Evolutionary conservation across 2,797 vertebrate species (phyloP).

Genomic region (Echiichthys vipera): DNA sequence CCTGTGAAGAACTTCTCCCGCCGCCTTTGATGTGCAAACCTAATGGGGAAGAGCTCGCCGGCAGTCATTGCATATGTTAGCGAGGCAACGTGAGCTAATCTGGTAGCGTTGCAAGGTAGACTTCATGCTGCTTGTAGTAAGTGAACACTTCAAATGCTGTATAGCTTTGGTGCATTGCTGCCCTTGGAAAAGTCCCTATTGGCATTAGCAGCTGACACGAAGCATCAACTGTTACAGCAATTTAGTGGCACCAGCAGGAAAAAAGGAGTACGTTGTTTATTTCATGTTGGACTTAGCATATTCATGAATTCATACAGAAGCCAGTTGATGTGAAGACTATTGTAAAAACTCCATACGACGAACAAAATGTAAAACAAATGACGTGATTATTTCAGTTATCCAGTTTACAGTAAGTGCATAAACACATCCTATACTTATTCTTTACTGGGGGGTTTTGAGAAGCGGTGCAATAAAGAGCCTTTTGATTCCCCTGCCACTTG

Average conservation of each 20-base stretch:
- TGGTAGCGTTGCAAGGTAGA: constrained; percentile 76
- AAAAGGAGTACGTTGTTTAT: constrained; percentile 16
- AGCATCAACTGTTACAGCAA: constrained; percentile 49
- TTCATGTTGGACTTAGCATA: constrained; percentile 16
- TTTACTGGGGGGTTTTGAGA: neutral
- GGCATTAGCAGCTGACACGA: constrained; percentile 31
- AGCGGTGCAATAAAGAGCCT: constrained; percentile 27
- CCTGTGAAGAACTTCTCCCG: constrained; percentile 85
- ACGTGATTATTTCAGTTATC: constrained; percentile 5
- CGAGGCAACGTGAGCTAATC: constrained; percentile 76
- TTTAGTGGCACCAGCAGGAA: constrained; percentile 40
- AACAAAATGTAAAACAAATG: constrained; percentile 4
- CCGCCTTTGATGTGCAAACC: constrained; percentile 85
- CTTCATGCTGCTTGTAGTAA: constrained; percentile 68
- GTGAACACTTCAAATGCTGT: constrained; percentile 65
- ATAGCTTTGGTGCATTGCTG: constrained; percentile 60
- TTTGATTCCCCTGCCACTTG: constrained; percentile 31
- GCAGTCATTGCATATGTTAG: constrained; percentile 82
- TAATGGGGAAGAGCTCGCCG: constrained; percentile 84
- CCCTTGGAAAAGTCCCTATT: constrained; percentile 49
- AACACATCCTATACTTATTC: constrained; percentile 2
- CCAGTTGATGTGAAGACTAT: constrained; percentile 5
- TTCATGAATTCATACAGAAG: constrained; percentile 31
- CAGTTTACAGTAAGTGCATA: constrained; percentile 10
- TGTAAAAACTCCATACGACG: neutral